Percentiles rank a stretch among this genome's conserved stretches.
These are phyloP conservation scores for Tetraodon nigroviridis DNA, from an alignment of 2,113 vertebrate species.

Conservation along the genomic window DNA sequence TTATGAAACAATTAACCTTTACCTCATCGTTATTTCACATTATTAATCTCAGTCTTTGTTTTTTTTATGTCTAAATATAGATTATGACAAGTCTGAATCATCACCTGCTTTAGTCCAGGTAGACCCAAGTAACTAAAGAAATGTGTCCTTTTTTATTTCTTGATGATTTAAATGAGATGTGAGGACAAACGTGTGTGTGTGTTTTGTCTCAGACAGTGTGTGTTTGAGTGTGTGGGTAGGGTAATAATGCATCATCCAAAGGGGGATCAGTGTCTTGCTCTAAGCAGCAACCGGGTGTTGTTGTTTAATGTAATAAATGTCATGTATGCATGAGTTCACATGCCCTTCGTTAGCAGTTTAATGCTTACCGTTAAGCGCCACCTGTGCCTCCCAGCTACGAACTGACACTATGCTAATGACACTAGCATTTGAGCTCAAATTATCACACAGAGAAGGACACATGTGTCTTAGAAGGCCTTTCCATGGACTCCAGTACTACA, in stretches of 20 bases:
- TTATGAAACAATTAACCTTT: not conserved
- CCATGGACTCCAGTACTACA: slow-evolving; percentile 1
- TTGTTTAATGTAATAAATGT: slow-evolving; percentile 78
- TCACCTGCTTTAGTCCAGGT: not conserved
- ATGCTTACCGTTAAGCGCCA: slow-evolving; percentile 53
- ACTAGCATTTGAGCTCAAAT: slow-evolving; percentile 59
- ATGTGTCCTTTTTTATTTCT: not conserved
- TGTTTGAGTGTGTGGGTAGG: slow-evolving; percentile 12
- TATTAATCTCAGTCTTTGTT: too few species aligned
- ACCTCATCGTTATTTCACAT: too few species aligned
- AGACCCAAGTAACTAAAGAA: not conserved
- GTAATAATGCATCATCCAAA: slow-evolving; percentile 61
- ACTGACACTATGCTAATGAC: slow-evolving; percentile 66
- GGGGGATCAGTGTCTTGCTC: slow-evolving; percentile 57
- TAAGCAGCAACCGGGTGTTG: slow-evolving; percentile 65
- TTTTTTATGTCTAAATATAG: too few species aligned
- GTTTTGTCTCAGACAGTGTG: not conserved
- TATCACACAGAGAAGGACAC: slow-evolving; percentile 21
- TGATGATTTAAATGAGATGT: slow-evolving; percentile 1
- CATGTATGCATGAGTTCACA: slow-evolving; percentile 76
- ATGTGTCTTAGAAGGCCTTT: slow-evolving; percentile 3
- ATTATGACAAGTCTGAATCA: too few species aligned
- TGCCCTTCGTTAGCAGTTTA: slow-evolving; percentile 68
- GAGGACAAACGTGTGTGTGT: not conserved
- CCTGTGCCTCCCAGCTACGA: slow-evolving; percentile 63